phyloP scores from a whole-genome alignment of 2,888 invertebrate genomes.

The Crepidodera aurea region DNA sequence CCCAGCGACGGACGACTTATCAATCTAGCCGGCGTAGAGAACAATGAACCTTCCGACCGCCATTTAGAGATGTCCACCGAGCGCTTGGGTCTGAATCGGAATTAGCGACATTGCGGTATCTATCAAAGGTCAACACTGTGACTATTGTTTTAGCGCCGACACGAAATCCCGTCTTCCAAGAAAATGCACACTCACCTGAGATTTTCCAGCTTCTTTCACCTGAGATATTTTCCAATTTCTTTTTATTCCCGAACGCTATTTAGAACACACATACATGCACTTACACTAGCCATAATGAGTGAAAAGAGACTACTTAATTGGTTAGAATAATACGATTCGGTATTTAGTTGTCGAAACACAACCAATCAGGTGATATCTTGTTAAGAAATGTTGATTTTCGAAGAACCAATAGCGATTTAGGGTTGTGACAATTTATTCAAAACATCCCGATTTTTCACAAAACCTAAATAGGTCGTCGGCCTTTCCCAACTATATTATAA shows the following conservation, averaged over 20 bases:
- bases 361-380: conserved; percentile 64
- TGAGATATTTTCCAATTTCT: not conserved
- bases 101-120: conserved; percentile 57
- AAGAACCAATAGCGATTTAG: conserved; percentile 58
- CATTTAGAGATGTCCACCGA: conserved; percentile 64
- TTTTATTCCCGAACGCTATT: conserved; percentile 30
- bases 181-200: conserved; percentile 36
- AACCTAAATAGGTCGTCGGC: conserved; percentile 20
- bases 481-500: conserved; percentile 8
- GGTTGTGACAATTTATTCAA: conserved; percentile 32
- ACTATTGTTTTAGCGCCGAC: conserved; percentile 48
- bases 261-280: conserved; percentile 44
- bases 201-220: conserved; percentile 18
- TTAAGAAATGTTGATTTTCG: conserved; percentile 62
- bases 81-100: conserved; percentile 59
- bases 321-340: conserved; percentile 63
- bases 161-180: conserved; percentile 25
- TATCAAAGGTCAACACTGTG: conserved; percentile 54
- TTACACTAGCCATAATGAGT: conserved; percentile 55
- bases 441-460: conserved; percentile 27
- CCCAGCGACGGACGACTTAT: conserved; percentile 50
- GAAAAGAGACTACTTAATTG: conserved; percentile 62
- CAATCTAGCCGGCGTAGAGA: conserved; percentile 60
- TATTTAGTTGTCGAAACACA: conserved; percentile 62
- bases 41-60: conserved; percentile 66